phyloP scores from a whole-genome alignment of 1,140 invertebrate species.

The Sogatella furcifera region DNA sequence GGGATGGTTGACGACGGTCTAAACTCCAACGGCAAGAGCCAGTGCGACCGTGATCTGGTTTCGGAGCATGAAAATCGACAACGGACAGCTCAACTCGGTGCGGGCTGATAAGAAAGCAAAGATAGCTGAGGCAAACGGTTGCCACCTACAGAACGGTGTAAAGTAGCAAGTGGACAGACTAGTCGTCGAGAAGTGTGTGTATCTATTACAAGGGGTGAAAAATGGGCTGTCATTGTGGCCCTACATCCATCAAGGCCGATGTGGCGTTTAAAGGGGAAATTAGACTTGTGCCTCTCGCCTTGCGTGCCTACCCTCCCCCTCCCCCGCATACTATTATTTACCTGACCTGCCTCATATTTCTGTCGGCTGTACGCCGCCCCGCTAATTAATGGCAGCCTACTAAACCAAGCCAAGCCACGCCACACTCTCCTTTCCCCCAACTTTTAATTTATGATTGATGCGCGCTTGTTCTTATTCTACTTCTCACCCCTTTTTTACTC shows the following conservation, averaged over 20 bases:
- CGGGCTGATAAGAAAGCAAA: too few species aligned
- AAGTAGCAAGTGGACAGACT: not conserved
- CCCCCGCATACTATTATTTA: not conserved
- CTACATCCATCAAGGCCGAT: not conserved
- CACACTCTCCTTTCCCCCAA: too few species aligned
- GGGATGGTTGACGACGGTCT: too few species aligned
- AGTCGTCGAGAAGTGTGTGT: not conserved
- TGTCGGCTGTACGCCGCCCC: not conserved
- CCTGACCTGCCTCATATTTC: constrained; percentile 1
- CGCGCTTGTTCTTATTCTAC: too few species aligned
- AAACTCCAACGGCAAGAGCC: too few species aligned
- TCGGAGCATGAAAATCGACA: too few species aligned
- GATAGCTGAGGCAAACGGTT: too few species aligned
- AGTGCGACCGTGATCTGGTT: too few species aligned
- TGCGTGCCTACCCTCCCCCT: not conserved
- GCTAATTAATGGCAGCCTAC: constrained; percentile 1
- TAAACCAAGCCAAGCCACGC: not conserved
- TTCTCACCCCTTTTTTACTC: too few species aligned
- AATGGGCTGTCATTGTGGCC: not conserved
- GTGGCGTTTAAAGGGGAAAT: constrained; percentile 2
- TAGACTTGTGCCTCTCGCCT: not conserved
- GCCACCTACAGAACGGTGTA: too few species aligned
- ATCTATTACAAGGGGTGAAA: constrained; percentile 1
- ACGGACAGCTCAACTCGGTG: too few species aligned
- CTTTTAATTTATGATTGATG: too few species aligned